These are phyloP conservation scores for Gyrodactylus bullatarudis DNA, from an alignment of 1,140 invertebrate species.

Conservation along the genomic window DNA sequence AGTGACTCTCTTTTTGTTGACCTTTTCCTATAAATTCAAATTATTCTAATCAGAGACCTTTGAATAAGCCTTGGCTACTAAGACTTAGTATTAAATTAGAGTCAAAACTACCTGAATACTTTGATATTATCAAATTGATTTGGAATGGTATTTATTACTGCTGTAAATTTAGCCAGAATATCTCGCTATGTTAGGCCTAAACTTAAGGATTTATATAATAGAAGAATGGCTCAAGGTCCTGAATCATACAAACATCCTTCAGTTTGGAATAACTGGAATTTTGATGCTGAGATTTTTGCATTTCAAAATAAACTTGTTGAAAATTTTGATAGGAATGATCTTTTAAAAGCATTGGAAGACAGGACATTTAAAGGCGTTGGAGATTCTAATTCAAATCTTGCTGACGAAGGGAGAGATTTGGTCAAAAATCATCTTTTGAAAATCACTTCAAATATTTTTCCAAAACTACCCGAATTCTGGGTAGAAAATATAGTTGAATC, in stretches of 20 bases:
- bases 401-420: background rate
- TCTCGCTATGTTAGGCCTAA: background rate
- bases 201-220: background rate
- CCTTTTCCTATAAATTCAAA: too few relatives aligned
- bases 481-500: background rate
- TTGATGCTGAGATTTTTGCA: background rate
- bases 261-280: background rate
- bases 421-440: background rate
- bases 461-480: background rate
- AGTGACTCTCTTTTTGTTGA: too few relatives aligned
- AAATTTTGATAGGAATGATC: background rate
- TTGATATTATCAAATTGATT: too few relatives aligned
- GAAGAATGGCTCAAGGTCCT: background rate
- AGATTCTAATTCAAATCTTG: background rate
- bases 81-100: too few relatives aligned
- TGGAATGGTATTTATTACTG: background rate
- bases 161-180: background rate
- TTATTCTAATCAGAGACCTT: too few relatives aligned
- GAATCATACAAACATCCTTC: background rate
- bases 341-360: background rate
- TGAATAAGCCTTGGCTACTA: too few relatives aligned
- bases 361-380: background rate
- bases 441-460: background rate
- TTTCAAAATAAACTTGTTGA: background rate
- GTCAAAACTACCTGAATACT: too few relatives aligned